phyloP scores from a whole-genome alignment of 2,888 invertebrate species.

The Morpho helenor region DNA sequence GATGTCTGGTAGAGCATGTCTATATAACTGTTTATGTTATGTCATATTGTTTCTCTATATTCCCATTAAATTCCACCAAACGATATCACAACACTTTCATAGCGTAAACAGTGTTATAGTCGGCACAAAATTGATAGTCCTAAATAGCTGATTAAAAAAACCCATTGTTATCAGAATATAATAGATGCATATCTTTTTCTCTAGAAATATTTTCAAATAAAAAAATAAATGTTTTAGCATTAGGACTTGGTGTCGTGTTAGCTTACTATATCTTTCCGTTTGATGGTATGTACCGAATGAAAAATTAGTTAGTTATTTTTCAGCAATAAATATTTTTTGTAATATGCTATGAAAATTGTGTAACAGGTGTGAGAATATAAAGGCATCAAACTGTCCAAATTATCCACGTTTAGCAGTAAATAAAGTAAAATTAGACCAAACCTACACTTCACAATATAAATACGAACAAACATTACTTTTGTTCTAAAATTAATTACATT shows the following conservation, averaged over 20 bases:
- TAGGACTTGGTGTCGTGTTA: conserved; percentile 74
- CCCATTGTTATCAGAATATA: conserved; percentile 63
- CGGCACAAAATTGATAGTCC: conserved; percentile 40
- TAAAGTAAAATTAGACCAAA: conserved; percentile 8
- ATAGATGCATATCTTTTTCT: conserved; percentile 78
- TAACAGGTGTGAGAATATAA: conserved; percentile 2
- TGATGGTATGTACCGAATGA: conserved; percentile 21
- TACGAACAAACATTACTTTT: too few relatives aligned
- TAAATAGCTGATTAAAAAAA: conserved; percentile 55
- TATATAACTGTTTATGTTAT: conserved; percentile 52
- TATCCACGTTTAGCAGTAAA: conserved; percentile 6
- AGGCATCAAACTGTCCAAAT: background rate
- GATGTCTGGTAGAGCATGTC: conserved; percentile 37
- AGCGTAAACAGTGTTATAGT: conserved; percentile 59
- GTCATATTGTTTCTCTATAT: background rate
- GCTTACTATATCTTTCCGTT: conserved; percentile 47
- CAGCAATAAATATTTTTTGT: conserved; percentile 7
- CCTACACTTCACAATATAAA: too few relatives aligned
- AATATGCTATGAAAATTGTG: conserved; percentile 14
- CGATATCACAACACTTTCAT: conserved; percentile 20
- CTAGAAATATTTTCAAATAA: conserved; percentile 69
- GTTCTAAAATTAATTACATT: background rate
- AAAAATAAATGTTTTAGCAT: conserved; percentile 63
- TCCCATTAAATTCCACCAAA: background rate
- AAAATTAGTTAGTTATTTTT: conserved; percentile 3